Conservation (phyloP, 2,113 vertebrate species). For the Lepus timidus region DNA sequence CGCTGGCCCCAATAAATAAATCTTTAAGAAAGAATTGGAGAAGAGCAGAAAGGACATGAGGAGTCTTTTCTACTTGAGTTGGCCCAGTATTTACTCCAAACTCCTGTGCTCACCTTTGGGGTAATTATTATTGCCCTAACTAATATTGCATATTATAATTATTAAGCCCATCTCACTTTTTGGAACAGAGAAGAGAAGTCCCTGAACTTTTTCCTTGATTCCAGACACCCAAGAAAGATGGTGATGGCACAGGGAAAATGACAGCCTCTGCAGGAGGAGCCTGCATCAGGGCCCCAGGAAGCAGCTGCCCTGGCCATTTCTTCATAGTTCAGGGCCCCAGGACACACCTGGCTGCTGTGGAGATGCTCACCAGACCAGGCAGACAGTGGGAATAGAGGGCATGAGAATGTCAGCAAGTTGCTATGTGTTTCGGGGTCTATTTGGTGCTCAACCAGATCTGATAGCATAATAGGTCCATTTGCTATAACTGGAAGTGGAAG, state of each 20-base stretch:
- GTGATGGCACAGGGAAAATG: background rate
- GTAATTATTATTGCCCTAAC: background rate
- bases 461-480: background rate
- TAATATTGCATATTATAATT: background rate
- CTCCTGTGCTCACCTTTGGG: background rate
- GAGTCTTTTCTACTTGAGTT: background rate
- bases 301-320: background rate
- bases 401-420: background rate
- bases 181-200: background rate
- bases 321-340: background rate
- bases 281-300: background rate
- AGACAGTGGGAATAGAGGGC: background rate
- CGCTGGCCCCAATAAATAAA: too few relatives aligned
- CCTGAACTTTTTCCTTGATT: background rate
- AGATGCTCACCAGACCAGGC: background rate
- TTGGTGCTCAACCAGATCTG: background rate
- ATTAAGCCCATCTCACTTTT: background rate
- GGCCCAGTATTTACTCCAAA: background rate
- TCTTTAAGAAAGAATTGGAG: too few relatives aligned
- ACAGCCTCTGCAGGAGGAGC: background rate
- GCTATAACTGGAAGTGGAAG: constrained; percentile 21
- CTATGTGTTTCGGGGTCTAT: background rate
- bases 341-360: background rate
- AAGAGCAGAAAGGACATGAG: background rate
- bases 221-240: background rate